phyloP scores from a whole-genome alignment of 2,797 vertebrate species.

The Enteromius afrohamiltoni region DNA sequence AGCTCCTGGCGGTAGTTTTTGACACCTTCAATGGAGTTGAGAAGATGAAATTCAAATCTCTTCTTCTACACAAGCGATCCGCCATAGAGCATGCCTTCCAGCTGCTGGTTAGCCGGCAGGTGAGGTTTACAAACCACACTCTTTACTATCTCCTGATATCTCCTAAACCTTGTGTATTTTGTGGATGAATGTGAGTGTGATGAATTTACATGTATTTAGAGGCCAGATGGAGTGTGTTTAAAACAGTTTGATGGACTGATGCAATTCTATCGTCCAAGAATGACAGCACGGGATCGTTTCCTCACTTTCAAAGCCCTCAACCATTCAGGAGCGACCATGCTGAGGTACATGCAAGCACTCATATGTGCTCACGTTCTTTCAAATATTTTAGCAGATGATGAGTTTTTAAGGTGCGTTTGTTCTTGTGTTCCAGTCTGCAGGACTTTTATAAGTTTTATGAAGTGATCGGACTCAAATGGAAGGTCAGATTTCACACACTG shows the following conservation, averaged over 20 bases:
- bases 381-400: not conserved
- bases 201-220: slow-evolving; percentile 72
- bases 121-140: slow-evolving; percentile 58
- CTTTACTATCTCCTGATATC: not conserved
- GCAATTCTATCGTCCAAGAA: slow-evolving; percentile 92
- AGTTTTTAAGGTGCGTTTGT: slow-evolving; percentile 2
- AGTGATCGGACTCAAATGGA: slow-evolving; percentile 95
- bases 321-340: slow-evolving; percentile 82
- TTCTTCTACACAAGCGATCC: slow-evolving; percentile 92
- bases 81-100: slow-evolving; percentile 91
- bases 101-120: slow-evolving; percentile 90
- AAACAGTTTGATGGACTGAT: slow-evolving; percentile 95
- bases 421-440: slow-evolving; percentile 79
- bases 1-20: slow-evolving; percentile 97
- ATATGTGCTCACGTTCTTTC: not conserved
- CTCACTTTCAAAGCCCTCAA: slow-evolving; percentile 95
- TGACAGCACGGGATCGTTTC: slow-evolving; percentile 89
- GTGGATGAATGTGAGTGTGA: not conserved
- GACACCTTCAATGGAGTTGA: slow-evolving; percentile 97
- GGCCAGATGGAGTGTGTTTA: slow-evolving; percentile 87
- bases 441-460: slow-evolving; percentile 97
- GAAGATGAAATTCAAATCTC: slow-evolving; percentile 97
- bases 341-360: slow-evolving; percentile 78
- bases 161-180: slow-evolving; percentile 31
- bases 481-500: slow-evolving; percentile 75